phyloP scores from a whole-genome alignment of 1,140 invertebrate species.

The Latrodectus geometricus region DNA sequence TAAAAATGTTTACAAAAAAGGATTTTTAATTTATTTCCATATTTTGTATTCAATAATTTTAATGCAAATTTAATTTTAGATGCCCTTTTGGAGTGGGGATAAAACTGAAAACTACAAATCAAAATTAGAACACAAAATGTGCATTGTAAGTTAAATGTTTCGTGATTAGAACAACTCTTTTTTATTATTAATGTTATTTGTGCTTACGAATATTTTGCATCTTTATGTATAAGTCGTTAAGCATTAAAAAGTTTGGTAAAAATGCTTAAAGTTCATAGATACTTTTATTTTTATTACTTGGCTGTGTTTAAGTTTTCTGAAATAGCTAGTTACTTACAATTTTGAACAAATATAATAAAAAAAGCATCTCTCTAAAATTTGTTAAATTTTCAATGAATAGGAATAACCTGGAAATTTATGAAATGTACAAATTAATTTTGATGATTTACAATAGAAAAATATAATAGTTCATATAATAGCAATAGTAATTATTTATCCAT shows the following conservation, averaged over 20 bases:
- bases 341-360: no score
- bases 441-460: no score
- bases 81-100: constrained; percentile 27
- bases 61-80: neutral
- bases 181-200: neutral
- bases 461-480: no score
- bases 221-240: neutral
- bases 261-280: neutral
- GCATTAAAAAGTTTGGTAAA: neutral
- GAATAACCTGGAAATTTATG: no score
- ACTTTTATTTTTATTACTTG: neutral
- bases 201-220: neutral
- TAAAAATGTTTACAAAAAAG: no score
- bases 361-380: no score
- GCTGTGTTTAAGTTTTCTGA: neutral
- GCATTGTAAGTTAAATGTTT: constrained; percentile 25
- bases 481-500: no score
- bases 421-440: no score
- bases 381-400: no score
- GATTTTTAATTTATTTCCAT: no score
- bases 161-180: neutral
- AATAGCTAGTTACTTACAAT: neutral
- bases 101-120: constrained; percentile 20
- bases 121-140: constrained; percentile 52
- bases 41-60: no score